These are phyloP conservation scores for Drosophila hawaiiensis DNA, from an alignment of 2,888 invertebrate genomes.

Conservation along the genomic window DNA sequence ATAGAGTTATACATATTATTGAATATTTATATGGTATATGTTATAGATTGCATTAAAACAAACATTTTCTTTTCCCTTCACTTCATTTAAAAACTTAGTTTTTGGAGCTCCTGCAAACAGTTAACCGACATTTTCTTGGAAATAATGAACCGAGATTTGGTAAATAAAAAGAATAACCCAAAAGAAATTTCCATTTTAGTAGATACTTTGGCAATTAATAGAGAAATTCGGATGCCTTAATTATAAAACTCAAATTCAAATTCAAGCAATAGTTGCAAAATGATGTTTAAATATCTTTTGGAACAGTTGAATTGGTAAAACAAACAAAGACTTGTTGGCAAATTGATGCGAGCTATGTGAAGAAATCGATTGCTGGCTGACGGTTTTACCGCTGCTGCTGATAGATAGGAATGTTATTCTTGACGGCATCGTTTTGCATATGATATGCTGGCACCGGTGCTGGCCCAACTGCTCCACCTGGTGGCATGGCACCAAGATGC, in stretches of 20 bases:
- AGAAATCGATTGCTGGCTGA: slow-evolving; percentile 20
- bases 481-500: slow-evolving; percentile 52
- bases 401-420: slow-evolving; percentile 85
- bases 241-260: slow-evolving; percentile 22
- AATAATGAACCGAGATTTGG: slow-evolving; percentile 14
- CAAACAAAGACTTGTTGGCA: slow-evolving; percentile 21
- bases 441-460: slow-evolving; percentile 79
- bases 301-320: slow-evolving; percentile 3
- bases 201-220: slow-evolving; percentile 16
- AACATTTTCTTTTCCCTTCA: slow-evolving; percentile 34
- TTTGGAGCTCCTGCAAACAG: slow-evolving; percentile 23
- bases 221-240: background rate
- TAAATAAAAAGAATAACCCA: slow-evolving; percentile 8
- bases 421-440: slow-evolving; percentile 82
- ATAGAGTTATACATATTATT: slow-evolving; percentile 56
- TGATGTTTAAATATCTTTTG: slow-evolving; percentile 3
- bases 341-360: slow-evolving; percentile 26
- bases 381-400: slow-evolving; percentile 85
- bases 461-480: slow-evolving; percentile 40
- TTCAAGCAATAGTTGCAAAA: slow-evolving; percentile 20
- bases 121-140: slow-evolving; percentile 27
- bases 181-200: slow-evolving; percentile 3
- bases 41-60: slow-evolving; percentile 51
- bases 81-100: slow-evolving; percentile 47
- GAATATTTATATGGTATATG: slow-evolving; percentile 56